Evolutionary conservation across 2,888 invertebrate species (phyloP), one percentile per base, ranked within the genome.

Genomic region (Xestia ashworthii): DNA sequence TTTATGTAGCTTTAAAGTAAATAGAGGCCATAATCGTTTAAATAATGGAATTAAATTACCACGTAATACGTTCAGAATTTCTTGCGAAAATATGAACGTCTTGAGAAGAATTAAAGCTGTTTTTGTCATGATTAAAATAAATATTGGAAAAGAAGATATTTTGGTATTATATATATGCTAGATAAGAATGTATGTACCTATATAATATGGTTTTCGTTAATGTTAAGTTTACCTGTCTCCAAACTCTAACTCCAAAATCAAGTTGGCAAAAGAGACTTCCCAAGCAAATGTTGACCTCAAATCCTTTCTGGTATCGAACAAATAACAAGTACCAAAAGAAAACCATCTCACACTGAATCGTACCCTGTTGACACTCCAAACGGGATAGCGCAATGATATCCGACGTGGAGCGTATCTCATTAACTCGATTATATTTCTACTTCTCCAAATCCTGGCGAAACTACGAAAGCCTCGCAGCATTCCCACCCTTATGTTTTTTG

Each of bases 401-500:
- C 88, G 76, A 81, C 84, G 82, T 83, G 81, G 41, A 84, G 70
- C 83, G 86, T 87, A 91, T 93, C 93, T 93, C 93, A 94, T 94
- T 93, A 91, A 91, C 91, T 92, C 90, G 90, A 93, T 94, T 93
- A 93, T 92, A 88, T 92, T 90, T 89, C 89, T 92, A 90, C 88
- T 89, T 87, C 85, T 89, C 89, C 66, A 81, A 83, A 84, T 76
- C 74, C 78, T 79, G 60, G 67, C 44, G 74, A 87, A 86, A 83
- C 80, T 71, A 69, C 44, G 0, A 14, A 16, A 62, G 1, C 22
- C 16, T 22, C 62, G 67, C 22, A 16, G 38, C 44, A 88, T 75
- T 64, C 19, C 68, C 9, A 38, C 50, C 81, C 80, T 83, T 87
- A 79, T 38, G 0, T 0, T 0, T 3, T 6, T 6, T 0, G 0